Conservation (phyloP, 1,140 invertebrate genomes). For the Fopius arisanus region DNA sequence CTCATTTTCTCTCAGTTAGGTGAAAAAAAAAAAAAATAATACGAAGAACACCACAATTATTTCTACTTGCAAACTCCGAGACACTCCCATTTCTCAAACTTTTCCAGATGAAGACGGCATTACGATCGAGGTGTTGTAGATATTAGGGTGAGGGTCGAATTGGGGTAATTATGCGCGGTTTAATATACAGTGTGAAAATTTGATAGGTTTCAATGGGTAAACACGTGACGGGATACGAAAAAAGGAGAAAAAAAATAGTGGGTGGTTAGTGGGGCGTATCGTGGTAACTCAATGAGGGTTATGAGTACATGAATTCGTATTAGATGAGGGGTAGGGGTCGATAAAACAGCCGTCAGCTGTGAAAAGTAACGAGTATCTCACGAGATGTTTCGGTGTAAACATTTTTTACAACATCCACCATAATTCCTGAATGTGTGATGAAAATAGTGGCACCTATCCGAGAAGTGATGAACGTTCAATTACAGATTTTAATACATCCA, state of each 20-base stretch:
- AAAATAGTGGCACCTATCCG: no score
- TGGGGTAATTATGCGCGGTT: constrained; percentile 8
- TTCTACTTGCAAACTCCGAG: not conserved
- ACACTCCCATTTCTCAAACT: not conserved
- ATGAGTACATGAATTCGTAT: constrained; percentile 21
- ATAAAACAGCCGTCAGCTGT: constrained; percentile 40
- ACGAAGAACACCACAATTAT: not conserved
- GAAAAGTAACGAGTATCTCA: constrained; percentile 34
- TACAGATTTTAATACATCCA: no score
- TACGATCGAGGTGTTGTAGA: not conserved
- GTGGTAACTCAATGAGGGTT: constrained; percentile 36
- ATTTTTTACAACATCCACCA: constrained; percentile 24
- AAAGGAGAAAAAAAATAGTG: constrained; percentile 47
- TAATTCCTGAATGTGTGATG: constrained; percentile 2
- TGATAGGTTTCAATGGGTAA: constrained; percentile 53
- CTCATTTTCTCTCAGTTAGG: not conserved
- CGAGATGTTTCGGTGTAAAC: constrained; percentile 36
- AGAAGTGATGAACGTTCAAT: no score
- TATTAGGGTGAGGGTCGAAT: not conserved
- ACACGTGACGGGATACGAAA: constrained; percentile 46
- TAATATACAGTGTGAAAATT: constrained; percentile 47
- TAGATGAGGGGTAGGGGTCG: constrained; percentile 49
- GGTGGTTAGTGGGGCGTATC: constrained; percentile 60
- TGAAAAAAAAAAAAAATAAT: not conserved
- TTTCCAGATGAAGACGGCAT: not conserved